phyloP scores from a whole-genome alignment of 2,797 vertebrate species.

The Acipenser ruthenus region DNA sequence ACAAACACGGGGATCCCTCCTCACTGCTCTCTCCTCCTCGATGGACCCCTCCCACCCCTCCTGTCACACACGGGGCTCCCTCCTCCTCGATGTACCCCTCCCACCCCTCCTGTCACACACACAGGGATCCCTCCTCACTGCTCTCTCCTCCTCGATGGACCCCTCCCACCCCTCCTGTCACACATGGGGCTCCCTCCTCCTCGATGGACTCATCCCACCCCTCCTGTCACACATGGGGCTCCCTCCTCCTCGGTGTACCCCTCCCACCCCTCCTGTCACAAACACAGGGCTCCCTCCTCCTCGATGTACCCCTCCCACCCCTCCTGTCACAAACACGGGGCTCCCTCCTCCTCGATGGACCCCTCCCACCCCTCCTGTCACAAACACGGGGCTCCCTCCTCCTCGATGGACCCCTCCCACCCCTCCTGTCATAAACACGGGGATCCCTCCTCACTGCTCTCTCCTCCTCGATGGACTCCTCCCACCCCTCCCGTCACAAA shows the following conservation, averaged over 20 bases:
- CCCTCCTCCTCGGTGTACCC: constrained; percentile 45
- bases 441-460: constrained; percentile 68
- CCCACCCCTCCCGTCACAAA: constrained; percentile 85
- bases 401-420: constrained; percentile 51
- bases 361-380: constrained; percentile 3
- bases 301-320: constrained; percentile 34
- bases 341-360: constrained; percentile 23
- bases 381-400: constrained; percentile 45
- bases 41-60: constrained; percentile 54
- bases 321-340: too few species aligned
- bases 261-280: too few species aligned
- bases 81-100: constrained; percentile 30
- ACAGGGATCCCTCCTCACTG: not conserved
- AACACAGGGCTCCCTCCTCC: too few species aligned
- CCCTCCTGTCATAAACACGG: constrained; percentile 47
- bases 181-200: constrained; percentile 57
- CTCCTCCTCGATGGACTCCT: constrained; percentile 78
- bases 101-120: too few species aligned
- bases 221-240: constrained; percentile 34
- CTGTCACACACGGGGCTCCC: constrained; percentile 49
- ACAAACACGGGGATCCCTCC: constrained; percentile 33
- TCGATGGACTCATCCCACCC: too few species aligned
- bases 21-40: constrained; percentile 13
- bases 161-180: constrained; percentile 34
- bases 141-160: too few species aligned